Base-by-base conservation (phyloP, 1,140 invertebrate genomes). In the Lamellibrachia luymesi region DNA sequence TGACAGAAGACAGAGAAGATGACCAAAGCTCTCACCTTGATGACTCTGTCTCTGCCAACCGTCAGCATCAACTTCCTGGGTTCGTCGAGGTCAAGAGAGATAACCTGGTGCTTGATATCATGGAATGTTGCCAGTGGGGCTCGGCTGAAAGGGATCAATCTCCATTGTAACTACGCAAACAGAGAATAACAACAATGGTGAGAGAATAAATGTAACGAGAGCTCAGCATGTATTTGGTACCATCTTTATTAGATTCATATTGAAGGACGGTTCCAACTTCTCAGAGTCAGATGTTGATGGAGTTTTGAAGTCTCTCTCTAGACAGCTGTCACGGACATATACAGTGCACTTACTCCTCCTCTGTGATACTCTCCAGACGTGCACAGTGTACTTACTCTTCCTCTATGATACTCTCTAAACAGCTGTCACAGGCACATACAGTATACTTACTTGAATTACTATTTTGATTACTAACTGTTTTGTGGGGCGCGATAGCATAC, bases 341-440 rank as follows among this genome's bases (percentile, higher is more conserved):
- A 56, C 52, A 13, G 6, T 13, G 13, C 13, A 56, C 52, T 56
- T 56, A 56, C 52, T 56, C 52, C 13, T 56, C 52, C 52, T 56
- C 52, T 56, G 52, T 56, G 52, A 56, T 56, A 56, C 52, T 56
- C 6, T 56, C 6, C 13, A 56, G 52, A 56, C 52, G 13, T 6
- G 6, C 6, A 56, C 0, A 13, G 6, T 13, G 13, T 56, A 95
- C 96, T 96, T 96, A 98, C 98, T 96, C 95, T 93, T 97, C 97
- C 94, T 98, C 98, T 94, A 98, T 98, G 51, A 99, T 97, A 94
- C 97, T 97, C 95, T 97, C 97, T 96, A 98, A 97, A 96, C 99
- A 99, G 38, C 97, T 97, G 95, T 98, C 98, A 97, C 99, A 99
- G 80, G 99, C 98, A 93, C 99, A 97, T 92, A 99, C 98, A 96